Evolutionary conservation across 2,797 vertebrate species (phyloP).

Genomic region (Falco biarmicus): DNA sequence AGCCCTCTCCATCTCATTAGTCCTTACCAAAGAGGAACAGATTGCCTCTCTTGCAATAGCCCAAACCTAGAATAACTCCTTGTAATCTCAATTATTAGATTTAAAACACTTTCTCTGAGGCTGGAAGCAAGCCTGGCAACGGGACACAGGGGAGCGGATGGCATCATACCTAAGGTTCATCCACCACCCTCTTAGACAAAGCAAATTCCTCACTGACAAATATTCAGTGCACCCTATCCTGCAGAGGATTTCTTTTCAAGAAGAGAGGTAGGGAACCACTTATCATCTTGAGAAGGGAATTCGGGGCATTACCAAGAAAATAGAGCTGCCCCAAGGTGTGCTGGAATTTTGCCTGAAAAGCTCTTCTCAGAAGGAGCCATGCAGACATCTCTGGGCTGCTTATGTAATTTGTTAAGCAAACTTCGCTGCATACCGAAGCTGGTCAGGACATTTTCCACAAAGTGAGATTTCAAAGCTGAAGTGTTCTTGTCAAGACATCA

Average conservation of each 20-base stretch:
- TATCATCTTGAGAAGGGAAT: neutral
- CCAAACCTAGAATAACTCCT: neutral
- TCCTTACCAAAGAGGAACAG: neutral
- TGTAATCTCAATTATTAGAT: neutral
- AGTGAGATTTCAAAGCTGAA: slow-evolving; percentile 10
- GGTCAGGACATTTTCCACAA: neutral
- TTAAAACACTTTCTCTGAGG: neutral
- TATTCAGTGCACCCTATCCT: neutral
- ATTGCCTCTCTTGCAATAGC: neutral
- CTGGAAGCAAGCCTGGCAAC: neutral
- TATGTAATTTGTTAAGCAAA: slow-evolving; percentile 10
- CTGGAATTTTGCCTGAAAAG: neutral
- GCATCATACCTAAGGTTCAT: neutral
- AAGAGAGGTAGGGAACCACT: neutral
- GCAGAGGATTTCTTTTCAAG: neutral
- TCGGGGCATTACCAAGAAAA: neutral
- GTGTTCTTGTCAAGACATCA: neutral
- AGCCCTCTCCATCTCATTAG: neutral
- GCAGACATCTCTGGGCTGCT: neutral
- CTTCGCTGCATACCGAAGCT: neutral
- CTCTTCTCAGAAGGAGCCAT: fast-evolving
- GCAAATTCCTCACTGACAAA: neutral
- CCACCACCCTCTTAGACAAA: neutral
- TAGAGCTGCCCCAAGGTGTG: fast-evolving
- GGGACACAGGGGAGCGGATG: neutral